These are phyloP conservation scores for Miichthys miiuy DNA, from an alignment of 2,797 vertebrate genomes.

Conservation along the genomic window DNA sequence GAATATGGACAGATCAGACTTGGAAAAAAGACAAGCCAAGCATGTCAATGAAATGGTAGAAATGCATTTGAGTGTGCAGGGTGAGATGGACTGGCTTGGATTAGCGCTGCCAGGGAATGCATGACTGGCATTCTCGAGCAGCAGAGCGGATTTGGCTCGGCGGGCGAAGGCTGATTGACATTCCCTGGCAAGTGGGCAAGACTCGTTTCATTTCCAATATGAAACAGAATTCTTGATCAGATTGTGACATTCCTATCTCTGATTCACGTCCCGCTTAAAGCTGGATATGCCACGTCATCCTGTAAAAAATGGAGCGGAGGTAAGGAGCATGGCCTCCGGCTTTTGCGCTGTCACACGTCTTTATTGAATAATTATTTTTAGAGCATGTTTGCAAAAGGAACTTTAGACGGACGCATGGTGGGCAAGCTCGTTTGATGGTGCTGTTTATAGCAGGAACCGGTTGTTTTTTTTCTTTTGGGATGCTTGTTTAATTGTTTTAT, in stretches of 20 bases:
- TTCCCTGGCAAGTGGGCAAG: constrained; percentile 56
- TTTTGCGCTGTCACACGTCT: constrained; percentile 22
- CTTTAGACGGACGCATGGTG: neutral
- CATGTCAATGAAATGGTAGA: constrained; percentile 62
- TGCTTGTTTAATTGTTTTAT: neutral
- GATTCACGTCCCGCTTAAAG: constrained; percentile 41
- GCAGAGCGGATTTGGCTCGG: constrained; percentile 66
- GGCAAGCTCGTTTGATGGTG: neutral
- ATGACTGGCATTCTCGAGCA: constrained; percentile 67
- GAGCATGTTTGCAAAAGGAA: constrained; percentile 18
- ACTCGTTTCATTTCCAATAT: constrained; percentile 51
- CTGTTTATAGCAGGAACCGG: neutral
- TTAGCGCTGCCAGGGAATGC: constrained; percentile 63
- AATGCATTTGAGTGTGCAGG: constrained; percentile 46
- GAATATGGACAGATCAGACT: constrained; percentile 33
- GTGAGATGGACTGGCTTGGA: constrained; percentile 59
- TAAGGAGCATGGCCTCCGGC: constrained; percentile 27
- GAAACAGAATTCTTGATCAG: constrained; percentile 67
- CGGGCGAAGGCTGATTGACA: constrained; percentile 63
- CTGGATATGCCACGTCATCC: constrained; percentile 51
- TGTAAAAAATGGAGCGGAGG: constrained; percentile 28
- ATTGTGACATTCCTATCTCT: constrained; percentile 50
- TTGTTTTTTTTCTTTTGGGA: neutral
- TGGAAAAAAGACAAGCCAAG: constrained; percentile 43
- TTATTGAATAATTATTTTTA: constrained; percentile 36